Percentiles rank a stretch among this genome's conserved stretches.
Conservation (phyloP, 2,113 vertebrate species). For the Octodon degus region DNA sequence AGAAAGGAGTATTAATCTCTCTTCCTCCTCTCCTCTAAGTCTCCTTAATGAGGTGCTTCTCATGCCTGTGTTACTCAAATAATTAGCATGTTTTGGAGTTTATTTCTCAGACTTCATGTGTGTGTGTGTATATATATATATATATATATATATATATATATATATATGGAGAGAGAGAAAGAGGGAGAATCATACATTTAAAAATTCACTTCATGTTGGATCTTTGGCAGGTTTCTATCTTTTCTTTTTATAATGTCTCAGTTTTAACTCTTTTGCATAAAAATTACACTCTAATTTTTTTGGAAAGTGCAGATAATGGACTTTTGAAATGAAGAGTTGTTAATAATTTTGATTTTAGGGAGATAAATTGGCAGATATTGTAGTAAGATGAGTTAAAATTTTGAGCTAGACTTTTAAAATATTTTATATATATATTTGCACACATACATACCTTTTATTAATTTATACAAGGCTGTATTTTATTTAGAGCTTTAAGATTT, state of each 20-base stretch:
- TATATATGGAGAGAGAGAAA: too few relatives aligned
- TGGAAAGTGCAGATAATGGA: not conserved
- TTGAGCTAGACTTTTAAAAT: not conserved
- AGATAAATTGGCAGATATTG: not conserved
- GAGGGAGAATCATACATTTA: not conserved
- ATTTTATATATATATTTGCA: not conserved
- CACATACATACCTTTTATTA: not conserved
- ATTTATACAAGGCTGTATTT: not conserved
- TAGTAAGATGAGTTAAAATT: slow-evolving; percentile 5
- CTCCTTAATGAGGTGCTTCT: not conserved
- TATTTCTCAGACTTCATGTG: not conserved
- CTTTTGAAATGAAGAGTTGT: not conserved
- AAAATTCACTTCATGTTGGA: not conserved
- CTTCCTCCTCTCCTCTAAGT: not conserved
- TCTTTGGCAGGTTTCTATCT: not conserved
- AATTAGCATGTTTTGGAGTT: not conserved
- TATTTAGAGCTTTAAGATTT: not conserved
- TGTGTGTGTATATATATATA: too few relatives aligned
- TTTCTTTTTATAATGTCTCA: not conserved
- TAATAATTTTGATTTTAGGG: slow-evolving; percentile 20
- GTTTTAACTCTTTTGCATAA: not conserved
- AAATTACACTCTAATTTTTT: not conserved
- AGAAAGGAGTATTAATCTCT: not conserved
- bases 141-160: too few relatives aligned
- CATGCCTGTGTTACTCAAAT: not conserved